phyloP scores from a whole-genome alignment of 2,888 invertebrate species.

The Lottia gigantea region DNA sequence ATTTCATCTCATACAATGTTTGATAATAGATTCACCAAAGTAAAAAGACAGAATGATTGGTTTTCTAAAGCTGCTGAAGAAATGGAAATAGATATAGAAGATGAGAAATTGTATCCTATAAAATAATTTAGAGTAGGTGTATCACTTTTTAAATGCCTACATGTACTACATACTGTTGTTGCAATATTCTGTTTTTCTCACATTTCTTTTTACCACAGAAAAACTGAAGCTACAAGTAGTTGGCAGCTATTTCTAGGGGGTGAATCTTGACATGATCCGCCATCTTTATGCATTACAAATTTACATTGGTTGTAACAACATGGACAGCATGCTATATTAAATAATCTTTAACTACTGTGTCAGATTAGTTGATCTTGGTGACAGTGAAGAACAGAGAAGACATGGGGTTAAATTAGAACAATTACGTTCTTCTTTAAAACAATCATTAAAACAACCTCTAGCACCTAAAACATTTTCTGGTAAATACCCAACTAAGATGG shows the following conservation, averaged over 20 bases:
- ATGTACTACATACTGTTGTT: too few relatives aligned
- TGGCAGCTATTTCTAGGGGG: too few relatives aligned
- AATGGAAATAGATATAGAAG: constrained; percentile 85
- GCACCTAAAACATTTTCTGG: constrained; percentile 43
- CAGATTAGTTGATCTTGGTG: constrained; percentile 48
- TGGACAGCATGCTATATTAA: too few relatives aligned
- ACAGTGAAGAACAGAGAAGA: constrained; percentile 43
- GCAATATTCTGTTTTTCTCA: too few relatives aligned
- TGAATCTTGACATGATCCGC: too few relatives aligned
- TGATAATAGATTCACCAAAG: constrained; percentile 68
- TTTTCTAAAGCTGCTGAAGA: constrained; percentile 85
- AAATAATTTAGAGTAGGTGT: background rate
- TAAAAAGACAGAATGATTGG: constrained; percentile 77
- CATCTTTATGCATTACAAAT: too few relatives aligned
- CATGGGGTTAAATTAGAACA: constrained; percentile 40
- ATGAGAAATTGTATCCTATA: constrained; percentile 71
- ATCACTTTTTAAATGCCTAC: too few relatives aligned
- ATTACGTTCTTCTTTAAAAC: constrained; percentile 48
- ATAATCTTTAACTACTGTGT: constrained; percentile 26
- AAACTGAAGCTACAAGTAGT: too few relatives aligned
- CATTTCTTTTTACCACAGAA: too few relatives aligned
- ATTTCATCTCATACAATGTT: background rate
- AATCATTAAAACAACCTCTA: constrained; percentile 41
- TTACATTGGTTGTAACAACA: too few relatives aligned
- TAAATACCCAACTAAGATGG: constrained; percentile 62